Conservation (phyloP, 2,113 vertebrate species). For the Nyctereutes procyonoides region DNA sequence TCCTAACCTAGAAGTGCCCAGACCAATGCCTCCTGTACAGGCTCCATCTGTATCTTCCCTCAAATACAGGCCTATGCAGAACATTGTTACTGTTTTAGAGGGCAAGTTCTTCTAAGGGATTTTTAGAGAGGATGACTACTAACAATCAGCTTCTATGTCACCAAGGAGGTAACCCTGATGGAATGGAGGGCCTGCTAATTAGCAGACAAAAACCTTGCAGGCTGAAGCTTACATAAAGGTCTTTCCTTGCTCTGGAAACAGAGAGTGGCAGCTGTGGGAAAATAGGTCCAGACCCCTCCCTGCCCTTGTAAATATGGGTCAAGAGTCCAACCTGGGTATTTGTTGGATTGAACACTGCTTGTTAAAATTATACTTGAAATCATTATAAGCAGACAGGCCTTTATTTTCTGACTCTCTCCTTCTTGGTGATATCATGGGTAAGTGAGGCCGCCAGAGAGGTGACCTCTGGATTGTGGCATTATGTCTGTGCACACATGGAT, state of each 20-base stretch:
- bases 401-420: conserved; percentile 44
- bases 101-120: not conserved
- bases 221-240: not conserved
- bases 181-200: conserved; percentile 46
- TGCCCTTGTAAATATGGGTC: conserved; percentile 22
- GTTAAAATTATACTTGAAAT: conserved; percentile 52
- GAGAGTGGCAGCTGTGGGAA: conserved; percentile 32
- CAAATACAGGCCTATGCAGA: not conserved
- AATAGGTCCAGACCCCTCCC: not conserved
- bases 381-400: not conserved
- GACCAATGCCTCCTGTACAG: not conserved
- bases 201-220: conserved; percentile 6
- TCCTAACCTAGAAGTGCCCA: not conserved
- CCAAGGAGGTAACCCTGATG: not conserved
- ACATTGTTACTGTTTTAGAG: not conserved
- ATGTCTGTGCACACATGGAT: not conserved
- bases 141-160: not conserved
- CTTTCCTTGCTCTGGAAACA: conserved; percentile 37
- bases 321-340: conserved; percentile 1
- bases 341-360: conserved; percentile 20
- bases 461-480: not conserved
- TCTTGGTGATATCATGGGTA: not conserved
- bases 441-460: not conserved
- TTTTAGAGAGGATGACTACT: conserved; percentile 13
- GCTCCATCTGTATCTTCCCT: not conserved